Evolutionary conservation across 2,888 invertebrate genomes (phyloP), one percentile per base, ranked within the genome.

Genomic region (Molorchus minor): DNA sequence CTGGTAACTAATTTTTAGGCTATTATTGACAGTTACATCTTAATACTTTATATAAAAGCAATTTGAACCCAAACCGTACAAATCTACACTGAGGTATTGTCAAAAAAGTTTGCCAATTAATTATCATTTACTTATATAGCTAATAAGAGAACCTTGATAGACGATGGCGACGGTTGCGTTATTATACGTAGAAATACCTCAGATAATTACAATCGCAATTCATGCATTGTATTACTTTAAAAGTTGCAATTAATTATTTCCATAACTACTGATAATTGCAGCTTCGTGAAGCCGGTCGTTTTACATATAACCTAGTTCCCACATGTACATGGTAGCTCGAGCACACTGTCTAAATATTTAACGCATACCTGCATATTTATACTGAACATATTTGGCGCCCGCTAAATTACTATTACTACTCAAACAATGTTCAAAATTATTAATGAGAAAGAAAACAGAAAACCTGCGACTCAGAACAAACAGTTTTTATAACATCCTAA

Each of bases 121-220:
- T n/a, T n/a, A n/a, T n/a, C n/a, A n/a, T n/a, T n/a, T n/a, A n/a
- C n/a, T n/a, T n/a, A n/a, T n/a, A n/a, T n/a, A n/a, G n/a, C n/a
- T n/a, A n/a, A n/a, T n/a, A n/a, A n/a, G n/a, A n/a, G n/a, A n/a
- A n/a, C n/a, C n/a, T n/a, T n/a, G n/a, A n/a, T n/a, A n/a, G n/a
- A n/a, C n/a, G n/a, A n/a, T n/a, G n/a, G n/a, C n/a, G n/a, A n/a
- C n/a, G n/a, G n/a, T n/a, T n/a, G n/a, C n/a, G n/a, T n/a, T n/a
- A n/a, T n/a, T n/a, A 47, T 57, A 47, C 54, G 36, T 54, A 41
- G n/a, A 54, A 54, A 55, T 55, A 57, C 29, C 44, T 54, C 33
- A 43, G 47, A 40, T 47, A 54, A 53, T 60, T 53, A 46, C 33
- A 13, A 38, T 40, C 38, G 52, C 58, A 41, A 25, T 53, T 44